Evolutionary conservation across 2,113 vertebrate species (phyloP).

Genomic region (Piliocolobus tephrosceles): DNA sequence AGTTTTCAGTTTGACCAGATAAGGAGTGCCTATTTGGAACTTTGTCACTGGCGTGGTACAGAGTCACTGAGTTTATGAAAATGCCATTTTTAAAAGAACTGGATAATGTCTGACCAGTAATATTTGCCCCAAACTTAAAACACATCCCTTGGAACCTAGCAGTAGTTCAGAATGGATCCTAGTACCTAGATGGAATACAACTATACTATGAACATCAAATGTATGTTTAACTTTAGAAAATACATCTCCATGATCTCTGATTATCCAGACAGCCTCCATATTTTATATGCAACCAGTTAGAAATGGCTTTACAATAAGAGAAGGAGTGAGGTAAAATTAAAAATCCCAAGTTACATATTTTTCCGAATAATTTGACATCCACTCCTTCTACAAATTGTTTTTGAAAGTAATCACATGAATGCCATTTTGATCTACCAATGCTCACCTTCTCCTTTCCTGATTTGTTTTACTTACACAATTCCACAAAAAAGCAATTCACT

Average conservation of each 20-base stretch:
- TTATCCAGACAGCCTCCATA: background rate
- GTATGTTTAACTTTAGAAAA: conserved; percentile 19
- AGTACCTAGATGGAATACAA: background rate
- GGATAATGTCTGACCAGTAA: background rate
- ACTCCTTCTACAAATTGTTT: background rate
- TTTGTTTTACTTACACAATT: background rate
- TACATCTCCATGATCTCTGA: background rate
- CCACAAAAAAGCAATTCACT: background rate
- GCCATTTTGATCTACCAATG: background rate
- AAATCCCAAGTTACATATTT: background rate
- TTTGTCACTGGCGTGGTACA: background rate
- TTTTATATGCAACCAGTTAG: background rate
- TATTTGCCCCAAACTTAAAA: background rate
- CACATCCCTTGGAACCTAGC: background rate
- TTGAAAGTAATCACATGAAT: background rate
- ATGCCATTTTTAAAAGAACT: background rate
- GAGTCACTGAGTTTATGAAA: background rate
- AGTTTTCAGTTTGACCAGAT: background rate
- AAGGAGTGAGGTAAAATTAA: background rate
- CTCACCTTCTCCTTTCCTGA: background rate
- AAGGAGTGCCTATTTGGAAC: background rate
- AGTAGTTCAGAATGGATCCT: background rate
- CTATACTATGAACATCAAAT: background rate
- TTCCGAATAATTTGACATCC: background rate
- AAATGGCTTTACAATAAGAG: conserved; percentile 23